A percentile compares a stretch with the other conserved stretches of the same genome.
These are phyloP conservation scores for Diaphora mendica DNA, from an alignment of 2,888 invertebrate species.

Conservation along the genomic window DNA sequence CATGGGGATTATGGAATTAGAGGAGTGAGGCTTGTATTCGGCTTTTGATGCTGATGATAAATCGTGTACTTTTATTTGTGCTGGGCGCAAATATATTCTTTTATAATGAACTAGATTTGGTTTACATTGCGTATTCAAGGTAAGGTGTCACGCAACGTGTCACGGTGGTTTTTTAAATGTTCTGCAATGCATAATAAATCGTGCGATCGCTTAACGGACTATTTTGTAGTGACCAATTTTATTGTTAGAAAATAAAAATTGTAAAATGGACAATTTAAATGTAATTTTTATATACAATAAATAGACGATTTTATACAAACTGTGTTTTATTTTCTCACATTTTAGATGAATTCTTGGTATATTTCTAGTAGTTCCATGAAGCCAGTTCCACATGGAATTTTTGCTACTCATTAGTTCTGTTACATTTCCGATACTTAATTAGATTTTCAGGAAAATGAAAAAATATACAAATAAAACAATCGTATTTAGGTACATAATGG, in stretches of 20 bases:
- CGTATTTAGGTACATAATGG: too few relatives aligned
- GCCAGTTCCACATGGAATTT: too few relatives aligned
- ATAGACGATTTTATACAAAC: constrained; percentile 85
- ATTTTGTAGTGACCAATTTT: constrained; percentile 87
- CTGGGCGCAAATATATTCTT: constrained; percentile 45
- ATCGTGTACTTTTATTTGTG: constrained; percentile 43
- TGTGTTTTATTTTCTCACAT: constrained; percentile 67
- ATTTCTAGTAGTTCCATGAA: too few relatives aligned
- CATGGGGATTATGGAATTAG: constrained; percentile 25
- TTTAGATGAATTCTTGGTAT: constrained; percentile 50
- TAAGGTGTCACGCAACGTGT: constrained; percentile 55
- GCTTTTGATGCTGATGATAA: constrained; percentile 21
- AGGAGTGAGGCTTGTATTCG: constrained; percentile 26
- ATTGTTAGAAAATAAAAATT: constrained; percentile 78
- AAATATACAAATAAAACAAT: too few relatives aligned
- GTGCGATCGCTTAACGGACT: constrained; percentile 83
- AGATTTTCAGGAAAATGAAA: too few relatives aligned
- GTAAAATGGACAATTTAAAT: constrained; percentile 86
- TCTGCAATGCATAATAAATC: constrained; percentile 77
- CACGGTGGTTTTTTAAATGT: constrained; percentile 65
- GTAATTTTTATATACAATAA: constrained; percentile 87
- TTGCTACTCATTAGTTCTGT: too few relatives aligned
- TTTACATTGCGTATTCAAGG: constrained; percentile 50
- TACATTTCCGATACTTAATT: too few relatives aligned
- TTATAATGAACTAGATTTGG: constrained; percentile 50